Evolutionary conservation across 2,113 vertebrate species (phyloP), one percentile per base, ranked within the genome.

Genomic region (Ranitomeya variabilis): DNA sequence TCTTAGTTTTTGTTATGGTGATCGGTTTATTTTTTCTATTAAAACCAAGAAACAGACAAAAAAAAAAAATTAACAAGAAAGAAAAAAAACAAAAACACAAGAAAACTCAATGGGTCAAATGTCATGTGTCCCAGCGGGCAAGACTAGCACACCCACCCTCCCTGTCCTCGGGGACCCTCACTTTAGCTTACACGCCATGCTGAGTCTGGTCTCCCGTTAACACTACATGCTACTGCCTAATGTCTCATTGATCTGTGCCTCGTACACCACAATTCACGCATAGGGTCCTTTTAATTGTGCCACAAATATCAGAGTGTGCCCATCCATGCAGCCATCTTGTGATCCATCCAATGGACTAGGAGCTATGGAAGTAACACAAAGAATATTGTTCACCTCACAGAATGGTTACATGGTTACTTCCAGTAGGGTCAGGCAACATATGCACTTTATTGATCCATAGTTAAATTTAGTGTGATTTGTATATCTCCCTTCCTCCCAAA

Each of bases 1-100:
- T 91, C 84, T 92, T 93, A 92, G 89, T 92, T 90, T 89, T 90
- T 92, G 92, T 93, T 92, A 93, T 93, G 93, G 93, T 94, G 93
- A 94, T 93, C 93, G 91, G 92, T 94, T 94, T 92, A 94, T 94
- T 95, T 95, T 95, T 95, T 95, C 92, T 95, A 95, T 94, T 94
- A 95, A 95, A 95, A 94, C 92, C 90, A 92, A 92, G 90, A 93
- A 89, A 91, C 85, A 85, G 89, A 74, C 67, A 91, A 83, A 91
- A 88, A 83, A 91, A 88, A 90, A 80, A 90, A 91, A 64, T 71
- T 77, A 12, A 19, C 19, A 21, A 74, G 55, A 60, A 54, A 76
- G 76, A 80, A 45, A 76, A 77, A 86, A 37, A 86, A 51, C 26
- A 85, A 13, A 71, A 78, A 18, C 62, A 81, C 62, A 69, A 80